A percentile compares a stretch with the other conserved stretches of the same genome.
Evolutionary conservation across 2,888 invertebrate species (phyloP).

Genomic region (Drosophila bunnanda): DNA sequence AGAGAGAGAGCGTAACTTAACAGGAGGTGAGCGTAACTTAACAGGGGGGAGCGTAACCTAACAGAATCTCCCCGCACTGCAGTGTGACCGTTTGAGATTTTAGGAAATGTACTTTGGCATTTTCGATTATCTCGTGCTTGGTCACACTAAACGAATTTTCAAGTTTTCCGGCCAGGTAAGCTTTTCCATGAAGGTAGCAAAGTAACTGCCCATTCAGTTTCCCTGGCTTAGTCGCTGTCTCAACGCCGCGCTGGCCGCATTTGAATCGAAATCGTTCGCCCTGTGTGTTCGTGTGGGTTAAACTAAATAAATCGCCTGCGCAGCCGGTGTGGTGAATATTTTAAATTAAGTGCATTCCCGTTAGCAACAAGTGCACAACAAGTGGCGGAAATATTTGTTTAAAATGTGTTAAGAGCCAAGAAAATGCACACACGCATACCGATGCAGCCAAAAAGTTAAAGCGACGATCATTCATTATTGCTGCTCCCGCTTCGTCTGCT

Average conservation of each 20-base stretch:
- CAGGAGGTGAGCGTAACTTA: too few relatives aligned
- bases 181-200: conserved; percentile 22
- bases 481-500: conserved; percentile 48
- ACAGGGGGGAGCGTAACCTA: too few relatives aligned
- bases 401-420: conserved; percentile 15
- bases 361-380: neutral
- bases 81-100: neutral
- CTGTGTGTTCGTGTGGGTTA: conserved; percentile 18
- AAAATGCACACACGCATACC: conserved; percentile 33
- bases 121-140: rapidly evolving
- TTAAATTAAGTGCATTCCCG: neutral
- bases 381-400: conserved; percentile 10
- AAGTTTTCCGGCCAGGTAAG: conserved; percentile 20
- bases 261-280: neutral
- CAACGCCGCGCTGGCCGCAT: conserved; percentile 28
- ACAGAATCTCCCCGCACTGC: too few relatives aligned
- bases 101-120: neutral
- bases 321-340: conserved; percentile 26
- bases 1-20: too few relatives aligned
- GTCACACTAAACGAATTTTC: neutral
- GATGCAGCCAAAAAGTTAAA: conserved; percentile 23
- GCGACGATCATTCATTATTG: conserved; percentile 69
- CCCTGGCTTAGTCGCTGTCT: conserved; percentile 8
- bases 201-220: conserved; percentile 26
- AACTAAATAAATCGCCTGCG: conserved; percentile 26